Evolutionary conservation across 2,797 vertebrate species (phyloP).

Genomic region (Labeo calbasu): DNA sequence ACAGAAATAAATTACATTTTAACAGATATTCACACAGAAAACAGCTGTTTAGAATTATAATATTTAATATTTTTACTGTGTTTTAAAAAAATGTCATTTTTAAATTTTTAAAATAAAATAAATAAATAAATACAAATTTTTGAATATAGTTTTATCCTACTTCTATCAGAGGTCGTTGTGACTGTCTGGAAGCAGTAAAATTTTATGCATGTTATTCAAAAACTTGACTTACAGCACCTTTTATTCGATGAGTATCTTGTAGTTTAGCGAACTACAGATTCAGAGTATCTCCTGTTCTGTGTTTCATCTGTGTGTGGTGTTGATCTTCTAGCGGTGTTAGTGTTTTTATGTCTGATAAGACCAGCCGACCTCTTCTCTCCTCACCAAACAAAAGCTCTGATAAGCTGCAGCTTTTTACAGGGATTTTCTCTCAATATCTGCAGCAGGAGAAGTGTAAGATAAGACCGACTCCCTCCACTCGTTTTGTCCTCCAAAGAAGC

Average conservation of each 20-base stretch:
- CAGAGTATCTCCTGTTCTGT: neutral
- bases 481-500: neutral
- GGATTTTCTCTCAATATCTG: conserved; percentile 6
- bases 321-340: neutral
- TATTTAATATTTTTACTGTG: too few species aligned
- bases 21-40: too few species aligned
- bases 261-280: neutral
- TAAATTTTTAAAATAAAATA: too few species aligned
- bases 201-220: neutral
- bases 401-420: neutral
- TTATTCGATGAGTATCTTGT: neutral
- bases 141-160: neutral
- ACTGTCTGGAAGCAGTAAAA: neutral
- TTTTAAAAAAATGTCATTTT: too few species aligned
- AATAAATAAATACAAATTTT: neutral
- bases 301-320: neutral
- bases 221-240: neutral
- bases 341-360: conserved; percentile 20
- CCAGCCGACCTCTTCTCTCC: neutral
- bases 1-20: too few species aligned
- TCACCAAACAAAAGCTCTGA: conserved; percentile 4
- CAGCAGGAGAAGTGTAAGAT: neutral
- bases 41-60: too few species aligned
- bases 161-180: neutral
- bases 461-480: neutral